Base-by-base conservation (phyloP, 2,113 vertebrate genomes). In the Lycaon pictus region DNA sequence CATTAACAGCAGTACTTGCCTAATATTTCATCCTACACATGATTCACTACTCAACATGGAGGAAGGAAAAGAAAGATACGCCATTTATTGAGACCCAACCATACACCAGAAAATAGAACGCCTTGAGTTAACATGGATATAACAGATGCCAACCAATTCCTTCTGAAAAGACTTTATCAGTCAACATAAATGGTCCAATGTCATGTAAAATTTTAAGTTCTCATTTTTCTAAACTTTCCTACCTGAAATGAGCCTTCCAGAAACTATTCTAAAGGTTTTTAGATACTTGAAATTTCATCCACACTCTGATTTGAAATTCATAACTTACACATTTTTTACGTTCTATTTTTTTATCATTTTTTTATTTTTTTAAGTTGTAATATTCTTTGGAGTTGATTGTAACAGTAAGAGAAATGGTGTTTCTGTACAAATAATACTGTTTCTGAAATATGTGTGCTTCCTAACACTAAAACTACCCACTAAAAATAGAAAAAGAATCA, bases 381-480 rank as follows among this genome's bases (percentile, higher is more conserved):
- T 72, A 53, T 15, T 89, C 25, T 92, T 77, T 92, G 37, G 72
- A 82, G 89, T 96, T 62, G 23, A 53, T n/a, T 60, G 27, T 32
- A 60, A 56, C 32, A 84, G 19, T 72, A 83, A 84, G 6, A 81
- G 72, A 65, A 65, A n/a, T 51, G 23, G 1, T 87, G 87, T 48
- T 83, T 95, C 20, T 60, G 62, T 88, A 35, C 2, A 79, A 95
- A 60, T 16, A 77, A 53, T 74, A 71, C 15, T 62, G 20, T 69
- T 95, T 83, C 48, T 87, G 7, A 96, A 86, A 89, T 81, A 88
- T 48, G 11, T 86, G 51, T 69, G 51, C 25, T 87, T 58, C 12
- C 20, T 48, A 91, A 92, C 7, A 11, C 35, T 95, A 85, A 81
- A 88, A 92, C 1, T 86, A 9, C 58, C 12, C n/a, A 82, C 32